These are phyloP conservation scores for Polietes domitor DNA, from an alignment of 2,888 invertebrate genomes.

Conservation along the genomic window DNA sequence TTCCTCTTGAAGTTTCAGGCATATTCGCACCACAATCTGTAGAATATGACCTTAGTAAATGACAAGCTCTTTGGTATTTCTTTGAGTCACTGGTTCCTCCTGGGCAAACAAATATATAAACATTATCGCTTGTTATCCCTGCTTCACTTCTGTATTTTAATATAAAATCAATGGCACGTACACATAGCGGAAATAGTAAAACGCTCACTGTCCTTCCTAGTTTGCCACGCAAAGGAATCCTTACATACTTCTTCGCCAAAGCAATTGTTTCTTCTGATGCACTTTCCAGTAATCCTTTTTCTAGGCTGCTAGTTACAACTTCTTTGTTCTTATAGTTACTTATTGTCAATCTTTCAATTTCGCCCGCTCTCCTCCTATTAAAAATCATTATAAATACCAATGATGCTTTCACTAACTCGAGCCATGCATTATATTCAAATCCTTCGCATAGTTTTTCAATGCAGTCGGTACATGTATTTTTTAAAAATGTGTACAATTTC, in stretches of 20 bases:
- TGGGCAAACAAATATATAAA: slow-evolving; percentile 35
- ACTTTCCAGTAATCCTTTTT: background rate
- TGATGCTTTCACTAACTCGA: slow-evolving; percentile 9
- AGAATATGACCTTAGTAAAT: slow-evolving; percentile 17
- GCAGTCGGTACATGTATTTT: background rate
- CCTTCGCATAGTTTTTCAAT: background rate
- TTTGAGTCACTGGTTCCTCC: background rate
- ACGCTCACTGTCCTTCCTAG: slow-evolving; percentile 43
- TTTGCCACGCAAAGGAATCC: slow-evolving; percentile 32
- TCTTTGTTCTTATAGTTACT: slow-evolving; percentile 32
- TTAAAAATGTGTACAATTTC: slow-evolving; percentile 25
- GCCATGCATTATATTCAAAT: background rate
- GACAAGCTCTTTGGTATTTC: slow-evolving; percentile 25
- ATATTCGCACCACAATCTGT: slow-evolving; percentile 35
- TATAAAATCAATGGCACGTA: background rate
- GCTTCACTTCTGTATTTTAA: slow-evolving; percentile 36
- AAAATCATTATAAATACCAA: slow-evolving; percentile 42
- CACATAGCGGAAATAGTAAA: background rate
- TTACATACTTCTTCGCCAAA: slow-evolving; percentile 26
- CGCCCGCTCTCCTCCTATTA: slow-evolving; percentile 45
- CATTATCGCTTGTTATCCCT: slow-evolving; percentile 16
- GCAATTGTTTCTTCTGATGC: background rate
- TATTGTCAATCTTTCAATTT: slow-evolving; percentile 41
- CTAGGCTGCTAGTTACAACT: slow-evolving; percentile 27
- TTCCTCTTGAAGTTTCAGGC: slow-evolving; percentile 38